phyloP scores from a whole-genome alignment of 1,140 invertebrate species.

The Achatina immaculata region DNA sequence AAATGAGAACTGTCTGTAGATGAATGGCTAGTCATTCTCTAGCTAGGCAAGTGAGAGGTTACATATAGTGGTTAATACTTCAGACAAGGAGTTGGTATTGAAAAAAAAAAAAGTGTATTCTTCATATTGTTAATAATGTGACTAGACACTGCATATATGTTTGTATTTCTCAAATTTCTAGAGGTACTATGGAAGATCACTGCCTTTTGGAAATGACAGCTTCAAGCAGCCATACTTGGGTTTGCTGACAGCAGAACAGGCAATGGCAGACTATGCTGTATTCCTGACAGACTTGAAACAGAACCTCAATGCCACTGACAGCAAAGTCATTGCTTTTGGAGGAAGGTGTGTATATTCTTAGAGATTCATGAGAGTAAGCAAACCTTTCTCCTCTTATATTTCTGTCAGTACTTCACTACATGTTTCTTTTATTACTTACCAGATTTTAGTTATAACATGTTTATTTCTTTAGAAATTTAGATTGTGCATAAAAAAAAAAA shows the following conservation, averaged over 20 bases:
- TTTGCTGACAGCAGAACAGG: conserved; percentile 90
- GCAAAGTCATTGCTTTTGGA: conserved; percentile 91
- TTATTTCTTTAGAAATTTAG: neutral
- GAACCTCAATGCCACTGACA: conserved; percentile 66
- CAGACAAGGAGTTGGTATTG: no score
- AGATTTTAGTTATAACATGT: neutral
- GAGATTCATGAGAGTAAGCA: no score
- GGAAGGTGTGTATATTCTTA: conserved; percentile 71
- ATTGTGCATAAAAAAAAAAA: neutral
- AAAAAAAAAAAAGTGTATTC: no score
- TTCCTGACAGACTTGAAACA: conserved; percentile 79
- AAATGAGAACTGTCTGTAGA: no score
- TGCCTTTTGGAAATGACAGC: conserved; percentile 82
- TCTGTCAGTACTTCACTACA: neutral
- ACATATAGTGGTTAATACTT: no score
- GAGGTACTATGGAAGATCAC: conserved; percentile 90
- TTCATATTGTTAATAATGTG: no score
- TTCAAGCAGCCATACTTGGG: conserved; percentile 80
- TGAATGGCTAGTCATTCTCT: no score
- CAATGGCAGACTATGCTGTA: conserved; percentile 91
- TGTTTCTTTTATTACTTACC: neutral
- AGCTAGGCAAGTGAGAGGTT: no score
- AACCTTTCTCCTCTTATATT: no score
- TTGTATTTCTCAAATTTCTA: conserved; percentile 40
- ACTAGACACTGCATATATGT: no score